Evolutionary conservation across 2,113 vertebrate genomes (phyloP).

Genomic region (Eretmodus cyanostictus): DNA sequence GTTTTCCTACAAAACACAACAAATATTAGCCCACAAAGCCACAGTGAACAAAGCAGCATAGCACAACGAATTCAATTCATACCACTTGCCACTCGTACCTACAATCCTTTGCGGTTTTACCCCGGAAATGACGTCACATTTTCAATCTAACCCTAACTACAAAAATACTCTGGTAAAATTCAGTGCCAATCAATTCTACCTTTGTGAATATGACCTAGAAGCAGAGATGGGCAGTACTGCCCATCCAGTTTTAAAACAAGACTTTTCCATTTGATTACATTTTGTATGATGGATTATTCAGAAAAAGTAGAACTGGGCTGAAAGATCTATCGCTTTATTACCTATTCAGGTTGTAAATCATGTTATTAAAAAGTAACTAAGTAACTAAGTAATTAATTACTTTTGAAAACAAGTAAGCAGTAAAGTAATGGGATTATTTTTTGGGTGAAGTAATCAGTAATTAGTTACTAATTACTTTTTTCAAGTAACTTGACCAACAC

Average conservation of each 20-base stretch:
- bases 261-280: no score
- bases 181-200: neutral
- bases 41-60: neutral
- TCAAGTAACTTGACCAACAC: neutral
- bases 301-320: no score
- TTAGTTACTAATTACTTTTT: neutral
- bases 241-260: no score
- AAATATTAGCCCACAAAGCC: accelerated
- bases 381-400: no score
- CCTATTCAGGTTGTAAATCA: no score
- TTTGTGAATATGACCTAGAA: neutral
- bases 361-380: no score
- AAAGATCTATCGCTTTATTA: no score
- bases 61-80: neutral
- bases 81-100: neutral
- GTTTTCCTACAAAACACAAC: neutral
- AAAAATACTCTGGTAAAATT: neutral
- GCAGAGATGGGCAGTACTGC: no score
- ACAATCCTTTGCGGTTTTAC: neutral
- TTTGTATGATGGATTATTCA: no score
- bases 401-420: no score
- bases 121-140: accelerated
- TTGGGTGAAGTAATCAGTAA: neutral
- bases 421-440: no score
- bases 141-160: neutral